Conservation (phyloP, 2,113 vertebrate species). For the Albula glossodonta region DNA sequence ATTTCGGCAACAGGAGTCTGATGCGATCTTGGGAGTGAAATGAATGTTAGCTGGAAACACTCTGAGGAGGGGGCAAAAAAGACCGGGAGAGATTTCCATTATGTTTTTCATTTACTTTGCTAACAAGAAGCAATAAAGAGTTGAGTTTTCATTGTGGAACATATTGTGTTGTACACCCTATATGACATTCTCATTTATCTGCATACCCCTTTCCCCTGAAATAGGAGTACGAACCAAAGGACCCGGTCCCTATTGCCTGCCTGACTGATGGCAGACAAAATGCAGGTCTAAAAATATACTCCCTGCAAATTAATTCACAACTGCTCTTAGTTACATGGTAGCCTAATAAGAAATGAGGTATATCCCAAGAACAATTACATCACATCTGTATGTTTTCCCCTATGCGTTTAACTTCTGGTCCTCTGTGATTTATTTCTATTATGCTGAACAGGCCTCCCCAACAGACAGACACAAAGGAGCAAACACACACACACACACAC, state of each 20-base stretch:
- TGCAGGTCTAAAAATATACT: not conserved
- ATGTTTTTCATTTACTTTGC: slow-evolving; percentile 6
- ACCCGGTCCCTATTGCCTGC: not conserved
- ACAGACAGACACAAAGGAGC: no score
- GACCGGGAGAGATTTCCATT: not conserved
- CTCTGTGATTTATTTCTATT: not conserved
- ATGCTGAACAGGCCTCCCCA: not conserved
- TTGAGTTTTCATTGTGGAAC: not conserved
- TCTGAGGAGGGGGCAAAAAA: not conserved
- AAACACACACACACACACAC: slow-evolving; percentile 21
- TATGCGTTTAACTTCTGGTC: not conserved
- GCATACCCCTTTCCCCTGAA: not conserved
- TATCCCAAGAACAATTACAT: not conserved
- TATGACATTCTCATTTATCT: not conserved
- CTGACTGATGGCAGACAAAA: not conserved
- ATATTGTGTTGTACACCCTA: not conserved
- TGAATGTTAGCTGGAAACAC: not conserved
- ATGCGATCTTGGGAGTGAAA: not conserved
- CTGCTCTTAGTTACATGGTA: not conserved
- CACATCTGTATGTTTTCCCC: not conserved
- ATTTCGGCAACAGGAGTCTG: not conserved
- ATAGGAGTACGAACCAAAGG: not conserved
- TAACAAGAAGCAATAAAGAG: slow-evolving; percentile 10
- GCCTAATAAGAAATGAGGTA: not conserved
- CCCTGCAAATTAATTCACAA: not conserved